Base-by-base conservation (phyloP, 2,888 invertebrate species). In the Drymonia ruficornis region DNA sequence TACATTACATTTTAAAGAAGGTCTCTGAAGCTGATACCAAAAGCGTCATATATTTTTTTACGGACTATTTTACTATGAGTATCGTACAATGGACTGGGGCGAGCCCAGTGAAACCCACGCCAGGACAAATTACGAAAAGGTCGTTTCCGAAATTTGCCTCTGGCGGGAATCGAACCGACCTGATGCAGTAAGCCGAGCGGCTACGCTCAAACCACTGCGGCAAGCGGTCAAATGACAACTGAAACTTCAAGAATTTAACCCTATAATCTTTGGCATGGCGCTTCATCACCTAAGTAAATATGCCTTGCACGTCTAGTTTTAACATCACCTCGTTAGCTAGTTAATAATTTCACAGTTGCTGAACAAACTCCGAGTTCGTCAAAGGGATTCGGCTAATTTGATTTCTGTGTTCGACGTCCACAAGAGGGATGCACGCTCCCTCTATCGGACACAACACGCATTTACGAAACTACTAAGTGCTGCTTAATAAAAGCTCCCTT, bases 331-430 rank as follows among this genome's bases (percentile, higher is more conserved):
- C 65, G 69, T 69, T 58, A 70, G 66, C 63, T 67, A 70, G 69
- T 77, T 78, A 76, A 81, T 81, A 80, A 82, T 80, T 80, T 80
- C 65, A 65, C 72, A 77, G 80, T 77, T 68, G 58, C 72, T 70
- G 67, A 68, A 78, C 80, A 74, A 83, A 82, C 82, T 77, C 65
- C 56, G 76, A 82, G 72, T 81, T 76, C 70, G 77, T 80, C 83
- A 84, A 85, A 84, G 84, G 85, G 83, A 80, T 79, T 79, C 75
- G 64, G 69, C 78, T 85, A 85, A 86, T 86, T 86, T 81, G 83
- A 86, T 85, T 86, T 82, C 80, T 67, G 73, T 82, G 86, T 84
- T 80, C 80, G 74, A 55, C 70, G 57, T 65, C 81, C 82, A 64
- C 83, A 76, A 74, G 79, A 77, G 78, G 74, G 72, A 68, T 65